Conservation (phyloP, 2,888 invertebrate genomes). For the Megastigmus dorsalis region DNA sequence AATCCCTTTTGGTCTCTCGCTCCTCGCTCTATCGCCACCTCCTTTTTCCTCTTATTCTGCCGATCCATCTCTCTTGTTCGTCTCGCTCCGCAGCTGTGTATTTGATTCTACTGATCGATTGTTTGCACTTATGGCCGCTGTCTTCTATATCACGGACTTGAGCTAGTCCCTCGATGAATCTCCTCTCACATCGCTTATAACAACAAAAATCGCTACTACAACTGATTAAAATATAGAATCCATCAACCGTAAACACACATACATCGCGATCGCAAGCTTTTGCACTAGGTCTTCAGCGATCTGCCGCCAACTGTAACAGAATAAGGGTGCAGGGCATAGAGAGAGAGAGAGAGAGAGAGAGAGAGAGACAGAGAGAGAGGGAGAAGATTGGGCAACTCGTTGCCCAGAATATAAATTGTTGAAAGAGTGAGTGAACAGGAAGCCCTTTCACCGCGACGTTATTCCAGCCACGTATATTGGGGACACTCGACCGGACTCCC, state of each 20-base stretch:
- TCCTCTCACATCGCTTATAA: not conserved
- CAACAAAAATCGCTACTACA: conserved; percentile 3
- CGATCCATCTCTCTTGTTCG: too few relatives aligned
- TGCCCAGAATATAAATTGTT: conserved; percentile 42
- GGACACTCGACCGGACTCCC: not conserved
- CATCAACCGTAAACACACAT: not conserved
- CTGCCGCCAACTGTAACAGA: not conserved
- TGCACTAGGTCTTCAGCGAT: not conserved
- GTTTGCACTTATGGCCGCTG: not conserved
- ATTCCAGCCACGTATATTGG: conserved; percentile 55
- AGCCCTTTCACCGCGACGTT: conserved; percentile 20
- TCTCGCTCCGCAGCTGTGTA: too few relatives aligned
- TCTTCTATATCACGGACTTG: not conserved
- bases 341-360: not conserved
- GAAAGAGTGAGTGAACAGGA: conserved; percentile 24
- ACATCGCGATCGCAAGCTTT: conserved; percentile 1
- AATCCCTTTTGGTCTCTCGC: too few relatives aligned
- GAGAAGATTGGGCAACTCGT: conserved; percentile 25
- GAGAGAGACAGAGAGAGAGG: not conserved
- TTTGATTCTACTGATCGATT: conserved; percentile 12
- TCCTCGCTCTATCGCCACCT: too few relatives aligned
- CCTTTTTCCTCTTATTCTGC: too few relatives aligned
- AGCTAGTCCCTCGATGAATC: not conserved
- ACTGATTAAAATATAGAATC: not conserved
- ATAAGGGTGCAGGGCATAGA: conserved; percentile 10